Percentiles rank a stretch among this genome's conserved stretches.
Evolutionary conservation across 2,113 vertebrate species (phyloP).

Genomic region (Heterocephalus glaber): DNA sequence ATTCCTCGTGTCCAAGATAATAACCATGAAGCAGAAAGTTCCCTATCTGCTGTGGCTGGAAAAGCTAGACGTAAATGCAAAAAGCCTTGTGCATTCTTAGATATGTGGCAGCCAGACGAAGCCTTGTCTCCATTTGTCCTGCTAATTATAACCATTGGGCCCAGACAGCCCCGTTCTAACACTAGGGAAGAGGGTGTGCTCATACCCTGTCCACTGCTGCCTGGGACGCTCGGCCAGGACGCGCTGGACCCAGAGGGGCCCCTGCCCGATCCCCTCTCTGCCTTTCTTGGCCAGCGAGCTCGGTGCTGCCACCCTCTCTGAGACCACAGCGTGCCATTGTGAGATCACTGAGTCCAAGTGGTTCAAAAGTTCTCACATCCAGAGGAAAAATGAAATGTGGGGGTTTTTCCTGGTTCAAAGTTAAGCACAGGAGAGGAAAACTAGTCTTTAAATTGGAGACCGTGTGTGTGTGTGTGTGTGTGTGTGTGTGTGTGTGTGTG

Average conservation of each 20-base stretch:
- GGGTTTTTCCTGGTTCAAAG: not conserved
- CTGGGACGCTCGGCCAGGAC: fast-evolving
- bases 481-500: not conserved
- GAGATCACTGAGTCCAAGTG: fast-evolving
- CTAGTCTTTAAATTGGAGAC: not conserved
- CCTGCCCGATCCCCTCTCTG: fast-evolving
- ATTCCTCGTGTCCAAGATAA: not conserved
- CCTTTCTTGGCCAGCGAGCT: not conserved
- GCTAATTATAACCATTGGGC: not conserved
- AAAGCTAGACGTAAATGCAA: not conserved
- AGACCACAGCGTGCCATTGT: fast-evolving
- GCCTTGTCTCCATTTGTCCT: not conserved
- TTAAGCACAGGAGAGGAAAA: not conserved
- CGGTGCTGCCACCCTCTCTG: not conserved
- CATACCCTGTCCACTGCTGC: not conserved
- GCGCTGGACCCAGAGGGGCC: fast-evolving
- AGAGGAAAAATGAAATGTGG: not conserved
- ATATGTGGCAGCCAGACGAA: not conserved
- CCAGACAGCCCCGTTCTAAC: not conserved
- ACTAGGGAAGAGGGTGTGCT: not conserved
- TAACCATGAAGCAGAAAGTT: not conserved
- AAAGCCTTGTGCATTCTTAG: not conserved
- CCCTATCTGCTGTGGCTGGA: not conserved
- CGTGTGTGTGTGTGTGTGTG: not conserved
- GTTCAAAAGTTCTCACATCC: fast-evolving